A percentile compares a stretch with the other conserved stretches of the same genome.
phyloP scores from a whole-genome alignment of 2,888 invertebrate species.

The Synanthedon myopaeformis region DNA sequence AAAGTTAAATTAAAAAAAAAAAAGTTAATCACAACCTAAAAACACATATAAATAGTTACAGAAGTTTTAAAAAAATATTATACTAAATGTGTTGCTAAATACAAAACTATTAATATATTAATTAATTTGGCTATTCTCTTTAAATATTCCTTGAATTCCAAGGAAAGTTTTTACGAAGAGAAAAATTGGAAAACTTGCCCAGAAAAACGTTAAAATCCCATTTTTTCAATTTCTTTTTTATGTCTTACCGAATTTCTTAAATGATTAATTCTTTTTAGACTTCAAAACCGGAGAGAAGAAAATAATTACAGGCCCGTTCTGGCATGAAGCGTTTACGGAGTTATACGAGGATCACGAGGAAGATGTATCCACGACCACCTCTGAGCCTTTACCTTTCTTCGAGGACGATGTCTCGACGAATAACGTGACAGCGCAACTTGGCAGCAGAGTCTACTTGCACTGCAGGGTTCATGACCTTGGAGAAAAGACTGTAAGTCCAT shows the following conservation, averaged over 20 bases:
- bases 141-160: too few species aligned
- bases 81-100: too few species aligned
- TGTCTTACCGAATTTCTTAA: background rate
- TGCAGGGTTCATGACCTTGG: constrained; percentile 77
- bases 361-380: constrained; percentile 68
- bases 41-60: too few species aligned
- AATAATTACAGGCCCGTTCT: constrained; percentile 50
- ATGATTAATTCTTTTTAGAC: constrained; percentile 24
- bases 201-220: background rate
- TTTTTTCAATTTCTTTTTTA: background rate
- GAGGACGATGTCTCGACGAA: constrained; percentile 75
- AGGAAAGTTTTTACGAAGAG: too few species aligned
- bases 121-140: too few species aligned
- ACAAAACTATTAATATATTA: too few species aligned
- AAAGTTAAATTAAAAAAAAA: too few species aligned
- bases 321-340: constrained; percentile 60
- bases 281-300: constrained; percentile 60
- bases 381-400: constrained; percentile 79
- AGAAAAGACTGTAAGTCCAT: constrained; percentile 73
- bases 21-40: too few species aligned
- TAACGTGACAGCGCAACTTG: constrained; percentile 77
- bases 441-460: constrained; percentile 73
- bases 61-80: too few species aligned
- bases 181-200: too few species aligned
- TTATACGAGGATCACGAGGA: constrained; percentile 51